Percentiles rank a stretch among this genome's conserved stretches.
phyloP scores from a whole-genome alignment of 2,113 vertebrate genomes.

The Taxidea taxus region DNA sequence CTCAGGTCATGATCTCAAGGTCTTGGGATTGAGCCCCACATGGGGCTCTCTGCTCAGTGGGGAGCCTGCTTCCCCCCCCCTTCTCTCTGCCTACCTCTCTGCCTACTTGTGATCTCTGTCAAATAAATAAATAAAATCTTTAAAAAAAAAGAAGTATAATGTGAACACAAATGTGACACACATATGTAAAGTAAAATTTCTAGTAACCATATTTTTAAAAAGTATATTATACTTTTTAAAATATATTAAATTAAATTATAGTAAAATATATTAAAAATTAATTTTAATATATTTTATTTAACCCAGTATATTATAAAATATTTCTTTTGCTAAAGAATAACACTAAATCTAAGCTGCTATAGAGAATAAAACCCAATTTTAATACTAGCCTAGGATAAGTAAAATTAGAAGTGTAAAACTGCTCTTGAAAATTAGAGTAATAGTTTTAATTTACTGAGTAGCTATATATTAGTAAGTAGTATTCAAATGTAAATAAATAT shows the following conservation, averaged over 20 bases:
- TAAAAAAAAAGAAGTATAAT: neutral
- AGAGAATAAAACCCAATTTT: constrained; percentile 4
- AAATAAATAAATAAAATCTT: too few relatives aligned
- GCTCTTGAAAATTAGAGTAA: neutral
- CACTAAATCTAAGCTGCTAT: too few relatives aligned
- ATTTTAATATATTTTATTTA: neutral
- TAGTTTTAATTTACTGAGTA: neutral
- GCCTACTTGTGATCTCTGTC: too few relatives aligned
- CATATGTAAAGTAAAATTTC: neutral
- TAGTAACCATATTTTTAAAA: neutral
- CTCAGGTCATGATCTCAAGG: too few relatives aligned
- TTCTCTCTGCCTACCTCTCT: too few relatives aligned
- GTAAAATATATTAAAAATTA: too few relatives aligned
- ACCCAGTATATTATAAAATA: neutral
- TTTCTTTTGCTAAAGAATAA: neutral
- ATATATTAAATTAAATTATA: too few relatives aligned
- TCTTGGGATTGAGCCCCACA: too few relatives aligned
- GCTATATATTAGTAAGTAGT: neutral
- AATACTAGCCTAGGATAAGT: neutral
- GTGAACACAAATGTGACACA: neutral
- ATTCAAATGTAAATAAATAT: neutral
- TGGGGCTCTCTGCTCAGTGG: too few relatives aligned
- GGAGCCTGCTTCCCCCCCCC: too few relatives aligned
- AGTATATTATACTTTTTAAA: too few relatives aligned
- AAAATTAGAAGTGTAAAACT: constrained; percentile 15